A percentile compares a stretch with the other conserved stretches of the same genome.
Conservation (phyloP, 2,113 vertebrate species). For the Egretta garzetta region DNA sequence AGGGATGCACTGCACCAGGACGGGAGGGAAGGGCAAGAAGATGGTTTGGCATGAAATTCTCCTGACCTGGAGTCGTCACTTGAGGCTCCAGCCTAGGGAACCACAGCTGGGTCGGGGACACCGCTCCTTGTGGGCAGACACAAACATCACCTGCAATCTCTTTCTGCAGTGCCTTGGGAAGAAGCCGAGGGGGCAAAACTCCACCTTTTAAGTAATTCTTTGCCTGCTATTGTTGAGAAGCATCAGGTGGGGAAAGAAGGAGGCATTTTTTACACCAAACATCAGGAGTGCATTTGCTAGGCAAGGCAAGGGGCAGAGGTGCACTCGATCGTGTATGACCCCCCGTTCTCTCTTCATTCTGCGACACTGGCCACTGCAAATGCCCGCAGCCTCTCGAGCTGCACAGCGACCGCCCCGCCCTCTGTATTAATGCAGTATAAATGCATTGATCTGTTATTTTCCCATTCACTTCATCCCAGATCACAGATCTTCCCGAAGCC, state of each 20-base stretch:
- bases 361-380: background rate
- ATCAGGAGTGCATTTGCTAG: background rate
- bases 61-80: background rate
- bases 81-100: background rate
- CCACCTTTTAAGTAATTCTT: background rate
- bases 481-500: background rate
- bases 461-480: background rate
- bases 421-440: background rate
- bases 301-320: background rate
- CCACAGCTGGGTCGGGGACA: background rate
- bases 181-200: background rate
- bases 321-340: accelerated
- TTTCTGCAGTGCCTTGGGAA: background rate
- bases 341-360: too few relatives aligned
- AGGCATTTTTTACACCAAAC: background rate
- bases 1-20: accelerated
- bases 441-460: background rate
- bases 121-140: background rate
- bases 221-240: background rate
- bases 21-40: background rate
- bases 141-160: background rate
- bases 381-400: background rate
- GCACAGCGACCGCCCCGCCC: background rate
- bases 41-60: background rate
- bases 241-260: background rate